Evolutionary conservation across 2,888 invertebrate genomes (phyloP).

Genomic region (Campoplex nolae): DNA sequence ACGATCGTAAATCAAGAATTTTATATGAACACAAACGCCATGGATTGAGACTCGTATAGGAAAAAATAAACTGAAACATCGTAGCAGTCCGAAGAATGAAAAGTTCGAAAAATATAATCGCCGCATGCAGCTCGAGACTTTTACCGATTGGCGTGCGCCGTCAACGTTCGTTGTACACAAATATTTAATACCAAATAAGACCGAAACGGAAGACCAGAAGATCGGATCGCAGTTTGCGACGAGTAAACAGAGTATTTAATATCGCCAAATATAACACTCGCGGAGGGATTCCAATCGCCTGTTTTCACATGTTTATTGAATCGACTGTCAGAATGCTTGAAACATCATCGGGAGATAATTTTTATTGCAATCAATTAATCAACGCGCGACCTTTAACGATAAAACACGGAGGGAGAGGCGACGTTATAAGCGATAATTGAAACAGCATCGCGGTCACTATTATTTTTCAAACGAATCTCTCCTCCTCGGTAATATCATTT

Average conservation of each 20-base stretch:
- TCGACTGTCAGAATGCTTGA: constrained; percentile 9
- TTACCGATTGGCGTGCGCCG: not conserved
- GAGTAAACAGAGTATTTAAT: not conserved
- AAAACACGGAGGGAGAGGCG: constrained; percentile 3
- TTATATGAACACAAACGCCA: constrained; percentile 12
- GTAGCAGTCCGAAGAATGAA: not conserved
- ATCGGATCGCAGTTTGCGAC: not conserved
- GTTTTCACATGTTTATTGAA: not conserved
- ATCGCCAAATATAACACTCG: not conserved
- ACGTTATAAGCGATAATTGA: constrained; percentile 43
- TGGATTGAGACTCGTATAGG: not conserved
- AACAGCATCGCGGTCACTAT: constrained; percentile 23
- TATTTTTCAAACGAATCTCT: constrained; percentile 27
- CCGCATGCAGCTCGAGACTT: not conserved
- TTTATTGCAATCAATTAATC: constrained; percentile 62
- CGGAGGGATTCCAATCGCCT: constrained; percentile 18
- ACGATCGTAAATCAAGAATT: constrained; percentile 51
- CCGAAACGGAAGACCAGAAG: not conserved
- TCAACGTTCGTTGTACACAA: not conserved
- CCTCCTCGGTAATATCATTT: constrained; percentile 23
- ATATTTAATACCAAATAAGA: not conserved
- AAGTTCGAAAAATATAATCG: not conserved
- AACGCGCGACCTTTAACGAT: constrained; percentile 51
- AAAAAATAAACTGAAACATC: not conserved
- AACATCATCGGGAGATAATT: constrained; percentile 40